These are phyloP conservation scores for Neoseiulus cucumeris DNA, from an alignment of 1,140 invertebrate genomes.

Conservation along the genomic window DNA sequence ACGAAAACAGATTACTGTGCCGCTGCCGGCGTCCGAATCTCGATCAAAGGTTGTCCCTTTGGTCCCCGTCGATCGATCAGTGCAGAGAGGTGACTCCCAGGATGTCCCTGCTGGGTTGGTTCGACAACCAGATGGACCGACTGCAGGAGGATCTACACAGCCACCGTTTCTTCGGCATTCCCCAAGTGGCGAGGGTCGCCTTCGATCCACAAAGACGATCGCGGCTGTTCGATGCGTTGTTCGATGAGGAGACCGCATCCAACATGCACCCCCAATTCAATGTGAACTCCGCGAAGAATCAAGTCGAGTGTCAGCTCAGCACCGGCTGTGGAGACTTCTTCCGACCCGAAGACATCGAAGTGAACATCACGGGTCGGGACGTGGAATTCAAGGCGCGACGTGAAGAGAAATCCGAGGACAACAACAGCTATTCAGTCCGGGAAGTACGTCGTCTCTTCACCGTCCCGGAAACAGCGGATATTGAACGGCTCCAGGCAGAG, in stretches of 20 bases:
- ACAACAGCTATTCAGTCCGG: not conserved
- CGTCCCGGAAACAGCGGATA: not conserved
- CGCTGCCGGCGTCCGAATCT: too few relatives aligned
- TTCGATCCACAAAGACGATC: slow-evolving; percentile 1
- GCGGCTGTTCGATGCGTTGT: not conserved
- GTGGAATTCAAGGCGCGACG: slow-evolving; percentile 5
- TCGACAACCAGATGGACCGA: not conserved
- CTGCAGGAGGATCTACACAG: not conserved
- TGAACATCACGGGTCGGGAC: not conserved
- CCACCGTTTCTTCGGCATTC: not conserved
- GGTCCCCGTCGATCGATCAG: too few relatives aligned
- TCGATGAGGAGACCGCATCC: not conserved
- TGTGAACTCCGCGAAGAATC: not conserved
- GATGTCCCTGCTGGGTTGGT: not conserved
- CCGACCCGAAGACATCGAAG: not conserved
- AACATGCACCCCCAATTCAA: not conserved
- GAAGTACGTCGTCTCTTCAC: not conserved
- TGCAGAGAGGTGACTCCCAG: too few relatives aligned
- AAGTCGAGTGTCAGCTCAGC: not conserved
- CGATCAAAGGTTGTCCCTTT: too few relatives aligned
- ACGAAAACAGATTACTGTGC: too few relatives aligned
- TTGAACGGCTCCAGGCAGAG: not conserved
- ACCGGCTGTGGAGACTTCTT: slow-evolving; percentile 5
- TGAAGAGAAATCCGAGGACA: not conserved
- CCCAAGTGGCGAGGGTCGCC: not conserved